Evolutionary conservation across 1,140 invertebrate species (phyloP).

Genomic region (Bombus vancouverensis): DNA sequence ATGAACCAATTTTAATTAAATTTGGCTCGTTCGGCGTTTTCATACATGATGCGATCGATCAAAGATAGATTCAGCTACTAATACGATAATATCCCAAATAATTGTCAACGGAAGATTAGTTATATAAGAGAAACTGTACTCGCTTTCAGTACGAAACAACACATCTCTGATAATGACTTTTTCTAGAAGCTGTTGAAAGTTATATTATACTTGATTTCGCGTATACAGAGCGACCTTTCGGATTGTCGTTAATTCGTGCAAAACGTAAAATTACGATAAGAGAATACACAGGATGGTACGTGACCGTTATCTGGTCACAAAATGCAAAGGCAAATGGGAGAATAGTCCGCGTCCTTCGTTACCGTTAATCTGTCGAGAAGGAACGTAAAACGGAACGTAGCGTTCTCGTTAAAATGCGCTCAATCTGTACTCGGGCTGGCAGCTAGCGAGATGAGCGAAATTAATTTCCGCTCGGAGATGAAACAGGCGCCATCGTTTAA

Average conservation of each 20-base stretch:
- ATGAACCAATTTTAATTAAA: not conserved
- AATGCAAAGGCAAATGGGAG: constrained; percentile 30
- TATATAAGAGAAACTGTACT: not conserved
- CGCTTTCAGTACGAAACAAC: not conserved
- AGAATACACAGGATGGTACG: constrained; percentile 23
- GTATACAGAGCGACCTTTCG: too few relatives aligned
- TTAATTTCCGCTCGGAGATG: constrained; percentile 67
- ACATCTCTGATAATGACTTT: not conserved
- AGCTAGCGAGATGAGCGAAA: constrained; percentile 62
- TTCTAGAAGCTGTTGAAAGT: not conserved
- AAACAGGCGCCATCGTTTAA: constrained; percentile 64
- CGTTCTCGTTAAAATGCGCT: constrained; percentile 66
- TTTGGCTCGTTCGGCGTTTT: not conserved
- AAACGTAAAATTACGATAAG: not conserved
- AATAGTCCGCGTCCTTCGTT: constrained; percentile 11
- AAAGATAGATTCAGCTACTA: not conserved
- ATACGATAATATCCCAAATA: not conserved
- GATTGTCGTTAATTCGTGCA: not conserved
- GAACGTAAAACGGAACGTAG: constrained; percentile 50
- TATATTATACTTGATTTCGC: too few relatives aligned
- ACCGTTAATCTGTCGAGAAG: constrained; percentile 58
- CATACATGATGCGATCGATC: not conserved
- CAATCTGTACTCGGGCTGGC: constrained; percentile 51
- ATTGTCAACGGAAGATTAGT: not conserved
- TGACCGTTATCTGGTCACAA: constrained; percentile 15